Base-by-base conservation (phyloP, 1,140 invertebrate genomes). In the Drosophila bifasciata region DNA sequence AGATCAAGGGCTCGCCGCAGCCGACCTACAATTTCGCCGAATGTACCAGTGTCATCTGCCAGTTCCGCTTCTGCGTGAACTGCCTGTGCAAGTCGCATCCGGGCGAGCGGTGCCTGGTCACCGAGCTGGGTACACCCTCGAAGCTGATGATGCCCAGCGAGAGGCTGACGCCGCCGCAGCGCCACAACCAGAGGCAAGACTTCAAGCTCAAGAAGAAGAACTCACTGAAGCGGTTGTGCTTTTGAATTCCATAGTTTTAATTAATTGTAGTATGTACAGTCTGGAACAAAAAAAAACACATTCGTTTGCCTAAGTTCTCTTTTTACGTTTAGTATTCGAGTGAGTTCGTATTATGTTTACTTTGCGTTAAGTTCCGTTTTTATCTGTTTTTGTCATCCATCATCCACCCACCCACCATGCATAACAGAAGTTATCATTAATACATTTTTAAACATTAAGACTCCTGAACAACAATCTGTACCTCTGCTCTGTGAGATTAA, bases 401-500 rank as follows among this genome's bases (percentile, higher is more conserved):
- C 32, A 36, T 11, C 11, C 6, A 5, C 23, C 19, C 19, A 21
- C n/a, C n/a, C n/a, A n/a, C n/a, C 32, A 32, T 32, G 28, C 28
- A 36, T 13, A 73, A 44, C 32, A 25, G 19, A 28, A 52, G 50
- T 64, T 25, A 46, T 44, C 40, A 64, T 51, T 28, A 9, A 16
- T 50, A 46, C 43, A 28, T 9, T 74, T 73, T 73, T 73, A 56
- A 46, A 68, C 53, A 17, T 25, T 32, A 76, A 51, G 56, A 46
- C 32, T 58, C 36, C 15, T 9, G 48, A 25, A 44, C 51, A 25
- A 44, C 51, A 52, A 15, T 28, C 49, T 80, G 73, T 85, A 81
- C 81, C 81, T 85, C 73, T 66, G 56, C 81, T 85, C 73, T 66
- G 56, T 70, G 83, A 86, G 84, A 86, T 86, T 86, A 86, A 89